Conservation (phyloP, 2,888 invertebrate genomes). For the Acleris sparsana region DNA sequence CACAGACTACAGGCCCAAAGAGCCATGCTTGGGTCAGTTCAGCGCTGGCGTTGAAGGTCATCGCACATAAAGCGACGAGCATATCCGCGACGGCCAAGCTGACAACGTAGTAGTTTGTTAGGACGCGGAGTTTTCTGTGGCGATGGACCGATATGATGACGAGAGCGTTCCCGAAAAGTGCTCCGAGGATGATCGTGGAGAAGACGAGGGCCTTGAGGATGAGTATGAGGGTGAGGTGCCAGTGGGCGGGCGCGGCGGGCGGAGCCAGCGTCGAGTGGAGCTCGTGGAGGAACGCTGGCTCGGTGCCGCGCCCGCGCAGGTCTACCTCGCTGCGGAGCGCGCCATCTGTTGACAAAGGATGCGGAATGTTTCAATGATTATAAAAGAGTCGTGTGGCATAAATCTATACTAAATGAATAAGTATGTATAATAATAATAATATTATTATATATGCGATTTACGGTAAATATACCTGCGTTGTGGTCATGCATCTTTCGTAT, state of each 20-base stretch:
- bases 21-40: conserved; percentile 94
- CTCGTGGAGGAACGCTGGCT: conserved; percentile 73
- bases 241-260: conserved; percentile 75
- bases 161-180: conserved; percentile 95
- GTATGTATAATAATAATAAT: too few species aligned
- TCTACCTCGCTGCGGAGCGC: conserved; percentile 74
- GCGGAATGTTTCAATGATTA: not conserved
- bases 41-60: conserved; percentile 96
- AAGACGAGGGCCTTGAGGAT: conserved; percentile 91
- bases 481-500: too few species aligned
- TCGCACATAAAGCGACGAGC: conserved; percentile 94
- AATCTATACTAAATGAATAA: too few species aligned
- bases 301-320: conserved; percentile 79
- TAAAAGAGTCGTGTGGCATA: too few species aligned
- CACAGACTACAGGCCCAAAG: conserved; percentile 95
- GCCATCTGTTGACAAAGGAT: conserved; percentile 64
- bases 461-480: too few species aligned
- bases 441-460: too few species aligned
- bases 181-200: conserved; percentile 93
- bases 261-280: conserved; percentile 79
- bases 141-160: conserved; percentile 93
- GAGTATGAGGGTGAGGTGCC: conserved; percentile 80
- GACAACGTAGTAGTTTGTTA: conserved; percentile 98
- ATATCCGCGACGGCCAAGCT: conserved; percentile 97
- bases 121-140: conserved; percentile 91